Evolutionary conservation across 2,113 vertebrate genomes (phyloP).

Genomic region (Malurus cyaneus): DNA sequence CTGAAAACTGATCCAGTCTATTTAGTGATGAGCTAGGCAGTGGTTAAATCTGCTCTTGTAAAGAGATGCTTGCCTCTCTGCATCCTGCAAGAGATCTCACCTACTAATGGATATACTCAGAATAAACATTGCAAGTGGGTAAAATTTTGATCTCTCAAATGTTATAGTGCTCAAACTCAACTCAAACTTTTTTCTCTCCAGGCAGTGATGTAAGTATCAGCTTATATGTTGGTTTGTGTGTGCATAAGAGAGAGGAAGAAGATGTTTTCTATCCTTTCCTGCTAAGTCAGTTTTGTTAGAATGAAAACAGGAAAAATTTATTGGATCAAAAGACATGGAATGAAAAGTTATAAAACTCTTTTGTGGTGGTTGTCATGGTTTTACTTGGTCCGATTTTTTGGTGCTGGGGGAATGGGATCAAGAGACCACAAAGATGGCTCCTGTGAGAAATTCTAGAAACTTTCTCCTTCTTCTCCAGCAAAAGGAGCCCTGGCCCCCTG

Average conservation of each 20-base stretch:
- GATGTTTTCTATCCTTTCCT: fast-evolving
- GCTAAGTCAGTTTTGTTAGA: neutral
- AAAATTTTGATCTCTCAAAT: neutral
- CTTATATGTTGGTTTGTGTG: neutral
- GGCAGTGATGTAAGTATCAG: neutral
- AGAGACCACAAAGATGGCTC: too few species aligned
- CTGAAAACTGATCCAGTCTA: neutral
- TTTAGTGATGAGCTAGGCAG: neutral
- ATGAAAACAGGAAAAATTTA: neutral
- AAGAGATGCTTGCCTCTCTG: neutral
- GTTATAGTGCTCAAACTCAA: neutral
- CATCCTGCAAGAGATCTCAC: neutral
- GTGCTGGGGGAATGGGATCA: too few species aligned
- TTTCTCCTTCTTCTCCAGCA: too few species aligned
- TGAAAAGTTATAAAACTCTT: neutral
- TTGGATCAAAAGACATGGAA: neutral
- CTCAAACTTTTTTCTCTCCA: neutral
- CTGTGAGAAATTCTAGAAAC: too few species aligned
- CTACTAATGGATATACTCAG: neutral
- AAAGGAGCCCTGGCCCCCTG: too few species aligned
- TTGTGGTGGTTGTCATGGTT: too few species aligned
- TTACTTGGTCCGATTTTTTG: too few species aligned
- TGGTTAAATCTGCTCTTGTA: neutral
- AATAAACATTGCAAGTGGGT: neutral
- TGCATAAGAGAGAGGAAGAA: neutral